Base-by-base conservation (phyloP, 1,140 invertebrate genomes). In the Aricia agestis region DNA sequence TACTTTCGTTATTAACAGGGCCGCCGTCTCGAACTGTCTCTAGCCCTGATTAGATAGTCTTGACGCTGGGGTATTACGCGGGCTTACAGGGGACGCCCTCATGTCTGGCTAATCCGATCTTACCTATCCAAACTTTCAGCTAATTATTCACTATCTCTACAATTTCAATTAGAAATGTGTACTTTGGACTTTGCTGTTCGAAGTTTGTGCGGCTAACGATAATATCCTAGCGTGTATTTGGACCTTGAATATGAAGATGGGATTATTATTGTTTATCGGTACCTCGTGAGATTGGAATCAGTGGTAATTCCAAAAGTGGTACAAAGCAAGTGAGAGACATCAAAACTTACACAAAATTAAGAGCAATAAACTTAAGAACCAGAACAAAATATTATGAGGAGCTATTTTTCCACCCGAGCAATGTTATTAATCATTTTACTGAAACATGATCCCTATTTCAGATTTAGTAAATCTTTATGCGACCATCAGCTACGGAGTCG, bases 1-100 rank as follows among this genome's bases (percentile, higher is more conserved):
- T 79, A 84, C 83, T 87, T 84, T 82, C 78, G 81, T 83, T 84
- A 87, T 88, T 85, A 86, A 82, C 80, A 83, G 81, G 81, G 82
- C 82, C 82, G 72, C 85, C 80, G 67, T 74, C 74, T 63, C 58
- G 61, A 58, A 69, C 68, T 65, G 59, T 69, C 57, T 57, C 57
- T 7, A 69, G 18, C 52, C 74, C 74, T 77, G 74, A 81, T 80
- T 80, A 85, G 79, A 78, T 76, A 71, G 74, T 77, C 74, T 75
- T 71, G 67, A 70, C 68, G 70, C 72, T 72, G 66, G 72, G 70
- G 72, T 74, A 72, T 77, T 77, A 75, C 70, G 41, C 65, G 11
- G 66, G 69, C 76, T 73, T 73, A 73, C 70, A 72, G 57, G 66
- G 36, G 70, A 68, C 74, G 71, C 68, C 68, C 73, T 58, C 71